Conservation (phyloP, 2,797 vertebrate genomes). For the Sebastes glaucus region DNA sequence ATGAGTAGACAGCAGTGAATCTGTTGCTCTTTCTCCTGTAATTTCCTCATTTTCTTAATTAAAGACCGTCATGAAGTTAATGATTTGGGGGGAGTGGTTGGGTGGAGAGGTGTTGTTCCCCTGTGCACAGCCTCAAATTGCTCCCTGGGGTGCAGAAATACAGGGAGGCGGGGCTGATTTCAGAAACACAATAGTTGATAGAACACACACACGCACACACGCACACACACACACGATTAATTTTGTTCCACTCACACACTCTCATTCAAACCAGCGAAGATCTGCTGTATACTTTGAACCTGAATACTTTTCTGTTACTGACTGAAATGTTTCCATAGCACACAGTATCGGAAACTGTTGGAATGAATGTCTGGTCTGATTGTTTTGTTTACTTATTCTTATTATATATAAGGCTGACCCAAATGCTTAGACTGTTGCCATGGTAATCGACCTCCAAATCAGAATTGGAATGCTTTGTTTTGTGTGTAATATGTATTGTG, state of each 20-base stretch:
- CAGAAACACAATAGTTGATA: neutral
- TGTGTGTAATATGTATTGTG: too few relatives aligned
- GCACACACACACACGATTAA: too few relatives aligned
- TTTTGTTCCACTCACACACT: neutral
- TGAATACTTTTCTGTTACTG: neutral
- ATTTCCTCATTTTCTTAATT: neutral
- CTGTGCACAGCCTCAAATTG: neutral
- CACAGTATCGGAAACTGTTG: neutral
- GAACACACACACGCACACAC: neutral
- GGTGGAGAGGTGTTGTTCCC: neutral
- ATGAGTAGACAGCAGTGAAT: neutral
- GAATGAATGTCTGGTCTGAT: neutral
- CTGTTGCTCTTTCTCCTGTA: neutral
- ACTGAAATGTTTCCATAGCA: too few relatives aligned
- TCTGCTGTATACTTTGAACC: neutral
- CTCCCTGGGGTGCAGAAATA: slow-evolving; percentile 4
- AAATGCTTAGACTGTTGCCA: too few relatives aligned
- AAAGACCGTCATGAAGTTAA: slow-evolving; percentile 11
- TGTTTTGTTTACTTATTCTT: too few relatives aligned
- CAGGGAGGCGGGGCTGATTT: neutral
- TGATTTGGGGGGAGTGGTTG: neutral
- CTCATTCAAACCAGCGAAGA: neutral
- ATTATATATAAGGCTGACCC: too few relatives aligned
- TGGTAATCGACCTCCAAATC: too few relatives aligned
- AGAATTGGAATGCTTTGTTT: too few relatives aligned